phyloP scores from a whole-genome alignment of 2,888 invertebrate species.

The Epistrophella euchroma region DNA sequence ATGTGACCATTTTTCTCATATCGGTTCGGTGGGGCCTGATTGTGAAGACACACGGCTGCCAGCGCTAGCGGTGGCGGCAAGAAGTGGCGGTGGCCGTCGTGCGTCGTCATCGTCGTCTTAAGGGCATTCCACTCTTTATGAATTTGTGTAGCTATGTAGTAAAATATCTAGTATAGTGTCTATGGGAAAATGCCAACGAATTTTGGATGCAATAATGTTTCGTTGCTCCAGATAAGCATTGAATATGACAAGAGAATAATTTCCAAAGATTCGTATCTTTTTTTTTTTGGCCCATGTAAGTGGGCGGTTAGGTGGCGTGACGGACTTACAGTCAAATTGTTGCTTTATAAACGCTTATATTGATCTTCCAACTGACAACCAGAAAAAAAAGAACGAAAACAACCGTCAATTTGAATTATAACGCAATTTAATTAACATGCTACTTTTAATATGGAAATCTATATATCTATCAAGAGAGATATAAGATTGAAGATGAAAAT shows the following conservation, averaged over 20 bases:
- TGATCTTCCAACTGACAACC: conserved; percentile 34
- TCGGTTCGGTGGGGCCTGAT: not conserved
- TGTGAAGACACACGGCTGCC: not conserved
- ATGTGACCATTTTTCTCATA: conserved; percentile 46
- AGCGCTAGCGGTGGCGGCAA: not conserved
- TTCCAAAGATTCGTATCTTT: conserved; percentile 19
- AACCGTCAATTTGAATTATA: conserved; percentile 61
- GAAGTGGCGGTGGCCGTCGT: not conserved
- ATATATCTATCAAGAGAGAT: conserved; percentile 3
- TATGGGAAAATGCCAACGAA: conserved; percentile 65
- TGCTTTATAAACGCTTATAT: conserved; percentile 18
- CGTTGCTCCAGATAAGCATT: conserved; percentile 64
- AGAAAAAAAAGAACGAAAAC: conserved; percentile 19
- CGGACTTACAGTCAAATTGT: not conserved
- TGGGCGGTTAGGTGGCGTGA: conserved; percentile 16
- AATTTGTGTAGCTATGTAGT: not conserved
- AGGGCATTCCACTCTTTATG: conserved; percentile 47
- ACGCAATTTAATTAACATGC: conserved; percentile 59
- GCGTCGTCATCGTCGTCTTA: conserved; percentile 1
- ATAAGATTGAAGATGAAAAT: not conserved
- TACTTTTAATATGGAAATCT: conserved; percentile 58
- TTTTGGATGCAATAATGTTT: conserved; percentile 54
- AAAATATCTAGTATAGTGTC: conserved; percentile 31
- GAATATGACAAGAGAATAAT: conserved; percentile 59
- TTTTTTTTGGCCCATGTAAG: not conserved